These are phyloP conservation scores for Sebastes flavidus DNA, from an alignment of 2,797 vertebrate species.

Conservation along the genomic window DNA sequence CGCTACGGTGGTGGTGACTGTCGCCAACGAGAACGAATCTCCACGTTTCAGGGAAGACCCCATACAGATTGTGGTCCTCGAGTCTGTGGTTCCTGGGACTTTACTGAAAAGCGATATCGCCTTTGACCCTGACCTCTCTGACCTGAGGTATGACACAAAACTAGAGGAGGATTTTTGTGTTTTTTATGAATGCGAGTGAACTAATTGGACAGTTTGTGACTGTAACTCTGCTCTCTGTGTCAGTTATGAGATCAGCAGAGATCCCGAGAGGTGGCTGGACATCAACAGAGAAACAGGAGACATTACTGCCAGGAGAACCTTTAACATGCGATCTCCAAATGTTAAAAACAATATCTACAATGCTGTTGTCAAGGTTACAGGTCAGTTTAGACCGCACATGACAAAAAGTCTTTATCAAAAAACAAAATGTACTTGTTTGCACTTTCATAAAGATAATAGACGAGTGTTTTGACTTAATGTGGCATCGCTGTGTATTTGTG, in stretches of 20 bases:
- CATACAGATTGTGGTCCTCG: slow-evolving; percentile 83
- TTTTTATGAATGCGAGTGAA: not conserved
- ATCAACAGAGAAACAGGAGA: slow-evolving; percentile 84
- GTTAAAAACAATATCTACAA: slow-evolving; percentile 87
- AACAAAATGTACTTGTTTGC: not conserved
- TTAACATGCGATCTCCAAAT: slow-evolving; percentile 86
- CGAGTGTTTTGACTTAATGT: not conserved
- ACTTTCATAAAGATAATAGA: not conserved
- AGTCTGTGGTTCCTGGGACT: slow-evolving; percentile 86
- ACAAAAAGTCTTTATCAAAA: not conserved
- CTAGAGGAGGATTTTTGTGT: not conserved
- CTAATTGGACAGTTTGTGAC: not conserved
- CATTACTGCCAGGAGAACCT: slow-evolving; percentile 81
- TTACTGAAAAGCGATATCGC: slow-evolving; percentile 84
- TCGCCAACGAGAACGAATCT: slow-evolving; percentile 90
- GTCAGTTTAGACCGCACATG: slow-evolving; percentile 74
- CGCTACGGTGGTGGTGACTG: slow-evolving; percentile 82
- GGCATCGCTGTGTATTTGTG: not conserved
- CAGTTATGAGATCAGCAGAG: slow-evolving; percentile 88
- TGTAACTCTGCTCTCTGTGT: not conserved
- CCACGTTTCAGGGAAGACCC: slow-evolving; percentile 89
- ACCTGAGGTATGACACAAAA: slow-evolving; percentile 82
- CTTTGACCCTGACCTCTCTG: slow-evolving; percentile 88
- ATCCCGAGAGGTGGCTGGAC: slow-evolving; percentile 90
- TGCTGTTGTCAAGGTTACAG: slow-evolving; percentile 85